phyloP scores from a whole-genome alignment of 2,888 invertebrate genomes.

The Lagria hirta region DNA sequence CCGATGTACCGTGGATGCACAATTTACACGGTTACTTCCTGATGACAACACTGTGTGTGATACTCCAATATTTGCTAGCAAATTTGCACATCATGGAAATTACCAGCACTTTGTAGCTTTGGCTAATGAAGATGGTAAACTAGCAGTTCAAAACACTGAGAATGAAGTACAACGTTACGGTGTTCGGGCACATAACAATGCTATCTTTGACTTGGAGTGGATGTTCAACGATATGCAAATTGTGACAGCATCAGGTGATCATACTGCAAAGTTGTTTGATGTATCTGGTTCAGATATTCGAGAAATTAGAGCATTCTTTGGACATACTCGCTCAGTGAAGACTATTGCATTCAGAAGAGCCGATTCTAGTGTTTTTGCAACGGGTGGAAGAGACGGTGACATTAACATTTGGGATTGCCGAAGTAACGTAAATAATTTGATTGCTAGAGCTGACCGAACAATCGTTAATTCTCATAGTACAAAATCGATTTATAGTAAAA shows the following conservation, averaged over 20 bases:
- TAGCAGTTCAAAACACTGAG: constrained; percentile 61
- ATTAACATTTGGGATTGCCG: constrained; percentile 84
- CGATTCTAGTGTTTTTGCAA: constrained; percentile 77
- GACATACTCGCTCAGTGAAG: constrained; percentile 81
- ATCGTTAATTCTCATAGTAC: constrained; percentile 67
- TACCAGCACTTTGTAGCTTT: constrained; percentile 72
- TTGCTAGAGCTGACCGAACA: constrained; percentile 68
- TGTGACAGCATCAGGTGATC: constrained; percentile 84
- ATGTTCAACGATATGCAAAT: constrained; percentile 73
- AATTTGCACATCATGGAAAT: constrained; percentile 64
- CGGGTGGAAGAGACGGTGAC: constrained; percentile 83
- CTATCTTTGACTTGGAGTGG: constrained; percentile 89
- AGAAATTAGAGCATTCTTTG: constrained; percentile 65
- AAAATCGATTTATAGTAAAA: constrained; percentile 59
- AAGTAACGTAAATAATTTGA: constrained; percentile 51
- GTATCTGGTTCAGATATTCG: constrained; percentile 55
- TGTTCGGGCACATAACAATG: constrained; percentile 77
- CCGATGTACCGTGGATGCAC: constrained; percentile 64
- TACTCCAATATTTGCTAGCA: constrained; percentile 78
- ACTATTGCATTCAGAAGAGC: constrained; percentile 73
- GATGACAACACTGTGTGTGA: constrained; percentile 60
- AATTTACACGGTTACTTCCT: constrained; percentile 64
- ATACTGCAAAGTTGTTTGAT: constrained; percentile 80
- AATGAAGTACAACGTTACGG: constrained; percentile 43
- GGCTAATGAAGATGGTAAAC: constrained; percentile 83